Percentiles rank a stretch among this genome's conserved stretches.
Evolutionary conservation across 1,140 invertebrate species (phyloP).

Genomic region (Semibalanus balanoides): DNA sequence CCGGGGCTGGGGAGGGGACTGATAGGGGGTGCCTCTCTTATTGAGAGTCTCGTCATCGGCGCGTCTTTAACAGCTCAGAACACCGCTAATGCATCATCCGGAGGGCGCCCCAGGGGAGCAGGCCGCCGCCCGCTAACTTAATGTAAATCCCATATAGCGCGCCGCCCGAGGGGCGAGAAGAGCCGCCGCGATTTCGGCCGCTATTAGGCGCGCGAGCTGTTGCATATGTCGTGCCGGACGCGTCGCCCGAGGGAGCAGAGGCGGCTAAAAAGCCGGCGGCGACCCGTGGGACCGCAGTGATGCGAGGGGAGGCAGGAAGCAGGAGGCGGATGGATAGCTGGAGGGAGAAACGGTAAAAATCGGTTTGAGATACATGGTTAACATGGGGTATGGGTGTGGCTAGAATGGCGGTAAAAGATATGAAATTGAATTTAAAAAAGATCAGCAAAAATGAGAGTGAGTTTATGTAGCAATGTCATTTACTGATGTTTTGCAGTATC

Average conservation of each 20-base stretch:
- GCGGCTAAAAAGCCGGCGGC: background rate
- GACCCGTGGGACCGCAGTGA: background rate
- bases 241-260: background rate
- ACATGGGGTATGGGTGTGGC: too few relatives aligned
- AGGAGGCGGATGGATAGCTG: too few relatives aligned
- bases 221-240: background rate
- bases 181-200: background rate
- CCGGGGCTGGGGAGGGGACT: too few relatives aligned
- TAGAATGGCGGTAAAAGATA: too few relatives aligned
- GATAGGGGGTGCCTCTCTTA: background rate
- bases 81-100: background rate
- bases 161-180: background rate
- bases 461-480: too few relatives aligned
- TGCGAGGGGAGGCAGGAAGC: background rate
- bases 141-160: background rate
- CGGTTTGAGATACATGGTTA: too few relatives aligned
- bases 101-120: background rate
- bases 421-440: too few relatives aligned
- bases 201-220: background rate
- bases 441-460: too few relatives aligned
- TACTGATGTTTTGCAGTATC: too few relatives aligned
- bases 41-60: background rate
- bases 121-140: background rate
- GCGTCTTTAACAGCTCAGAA: background rate
- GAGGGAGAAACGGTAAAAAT: too few relatives aligned